Conservation (phyloP, 1,140 invertebrate species). For the Sminthurides bifidus region DNA sequence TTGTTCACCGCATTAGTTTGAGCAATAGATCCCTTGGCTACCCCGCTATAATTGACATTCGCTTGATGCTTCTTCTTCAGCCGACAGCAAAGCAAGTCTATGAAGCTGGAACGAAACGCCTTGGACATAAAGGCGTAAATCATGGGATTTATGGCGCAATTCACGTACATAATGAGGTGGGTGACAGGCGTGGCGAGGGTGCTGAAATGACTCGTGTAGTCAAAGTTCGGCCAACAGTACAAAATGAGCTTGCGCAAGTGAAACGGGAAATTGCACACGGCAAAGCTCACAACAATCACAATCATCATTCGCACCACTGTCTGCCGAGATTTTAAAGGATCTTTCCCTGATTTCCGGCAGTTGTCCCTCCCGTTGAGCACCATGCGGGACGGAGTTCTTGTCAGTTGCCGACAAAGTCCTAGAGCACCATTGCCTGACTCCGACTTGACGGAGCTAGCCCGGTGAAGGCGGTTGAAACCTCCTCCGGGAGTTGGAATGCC, state of each 20-base stretch:
- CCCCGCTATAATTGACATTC: too few relatives aligned
- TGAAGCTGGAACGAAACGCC: constrained; percentile 38
- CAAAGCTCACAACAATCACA: constrained; percentile 66
- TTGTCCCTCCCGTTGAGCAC: not conserved
- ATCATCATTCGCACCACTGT: constrained; percentile 57
- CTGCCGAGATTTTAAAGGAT: constrained; percentile 27
- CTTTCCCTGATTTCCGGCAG: not conserved
- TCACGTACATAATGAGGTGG: constrained; percentile 67
- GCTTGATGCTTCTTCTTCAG: too few relatives aligned
- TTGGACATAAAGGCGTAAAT: constrained; percentile 71
- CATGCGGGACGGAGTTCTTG: not conserved
- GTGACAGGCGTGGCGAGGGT: constrained; percentile 63
- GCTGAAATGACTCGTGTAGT: constrained; percentile 52
- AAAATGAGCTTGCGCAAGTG: constrained; percentile 70
- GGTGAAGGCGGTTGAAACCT: not conserved
- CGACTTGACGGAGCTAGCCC: not conserved
- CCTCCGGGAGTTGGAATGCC: not conserved
- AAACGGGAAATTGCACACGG: constrained; percentile 68
- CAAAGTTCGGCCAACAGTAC: constrained; percentile 51
- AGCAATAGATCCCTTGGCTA: too few relatives aligned
- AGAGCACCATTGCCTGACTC: not conserved
- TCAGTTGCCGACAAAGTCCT: too few relatives aligned
- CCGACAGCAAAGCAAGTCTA: constrained; percentile 12
- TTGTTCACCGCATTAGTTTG: too few relatives aligned
- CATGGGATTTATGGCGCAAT: constrained; percentile 70